Conservation (phyloP, 2,888 invertebrate genomes). For the Ischnura elegans region DNA sequence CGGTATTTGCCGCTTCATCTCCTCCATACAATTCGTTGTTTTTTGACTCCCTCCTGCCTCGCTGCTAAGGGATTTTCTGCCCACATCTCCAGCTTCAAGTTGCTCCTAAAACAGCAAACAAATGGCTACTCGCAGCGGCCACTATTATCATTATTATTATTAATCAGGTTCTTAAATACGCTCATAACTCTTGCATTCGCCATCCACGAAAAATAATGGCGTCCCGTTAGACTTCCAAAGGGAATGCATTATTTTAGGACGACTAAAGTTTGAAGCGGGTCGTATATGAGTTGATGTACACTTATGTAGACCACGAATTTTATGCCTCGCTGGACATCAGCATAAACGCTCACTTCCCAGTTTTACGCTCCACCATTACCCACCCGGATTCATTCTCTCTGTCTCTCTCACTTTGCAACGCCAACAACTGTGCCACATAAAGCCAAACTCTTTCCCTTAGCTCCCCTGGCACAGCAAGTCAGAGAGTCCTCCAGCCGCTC, state of each 20-base stretch:
- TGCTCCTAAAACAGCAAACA: background rate
- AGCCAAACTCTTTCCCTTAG: background rate
- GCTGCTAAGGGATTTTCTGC: background rate
- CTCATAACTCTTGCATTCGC: slow-evolving; percentile 5
- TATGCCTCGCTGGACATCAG: slow-evolving; percentile 48
- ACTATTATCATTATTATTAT: slow-evolving; percentile 37
- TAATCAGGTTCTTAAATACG: slow-evolving; percentile 43
- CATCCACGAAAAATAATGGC: slow-evolving; percentile 31
- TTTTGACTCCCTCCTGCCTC: background rate
- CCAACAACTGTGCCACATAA: background rate
- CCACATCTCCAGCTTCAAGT: background rate
- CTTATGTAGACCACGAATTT: slow-evolving; percentile 44
- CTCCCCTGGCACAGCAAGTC: slow-evolving; percentile 17
- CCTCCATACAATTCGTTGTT: no score
- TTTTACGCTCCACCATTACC: slow-evolving; percentile 41
- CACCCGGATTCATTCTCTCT: no score
- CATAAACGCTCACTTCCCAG: slow-evolving; percentile 52
- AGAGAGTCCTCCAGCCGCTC: background rate
- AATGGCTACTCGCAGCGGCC: background rate
- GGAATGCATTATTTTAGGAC: slow-evolving; percentile 34
- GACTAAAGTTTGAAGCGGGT: slow-evolving; percentile 43
- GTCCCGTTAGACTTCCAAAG: slow-evolving; percentile 20
- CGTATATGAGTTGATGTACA: slow-evolving; percentile 54
- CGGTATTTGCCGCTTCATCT: no score
- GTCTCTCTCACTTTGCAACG: slow-evolving; percentile 25